Conservation (phyloP, 2,113 vertebrate genomes). For the Epinephelus lanceolatus region DNA sequence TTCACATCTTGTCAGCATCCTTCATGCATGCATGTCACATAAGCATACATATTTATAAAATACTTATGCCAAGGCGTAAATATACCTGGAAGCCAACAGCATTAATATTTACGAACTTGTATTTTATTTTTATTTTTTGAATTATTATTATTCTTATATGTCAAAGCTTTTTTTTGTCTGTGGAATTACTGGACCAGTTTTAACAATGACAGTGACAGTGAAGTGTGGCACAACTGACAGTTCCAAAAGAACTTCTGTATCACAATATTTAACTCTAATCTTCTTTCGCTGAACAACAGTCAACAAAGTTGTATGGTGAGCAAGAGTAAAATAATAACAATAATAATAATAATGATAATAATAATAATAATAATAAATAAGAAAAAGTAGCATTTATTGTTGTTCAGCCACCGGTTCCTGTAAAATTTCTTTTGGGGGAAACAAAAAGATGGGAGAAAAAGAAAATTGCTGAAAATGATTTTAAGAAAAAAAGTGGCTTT, state of each 20-base stretch:
- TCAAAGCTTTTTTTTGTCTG: neutral
- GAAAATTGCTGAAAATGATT: too few species aligned
- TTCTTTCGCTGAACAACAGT: too few species aligned
- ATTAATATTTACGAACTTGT: neutral
- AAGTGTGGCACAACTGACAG: neutral
- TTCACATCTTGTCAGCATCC: constrained; percentile 40
- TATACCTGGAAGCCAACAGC: neutral
- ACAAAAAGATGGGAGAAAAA: neutral
- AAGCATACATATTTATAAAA: neutral
- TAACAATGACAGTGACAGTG: too few species aligned
- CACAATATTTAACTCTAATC: too few species aligned
- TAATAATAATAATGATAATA: too few species aligned
- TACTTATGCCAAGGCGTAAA: neutral
- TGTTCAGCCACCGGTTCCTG: neutral
- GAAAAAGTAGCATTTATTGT: neutral
- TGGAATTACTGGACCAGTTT: too few species aligned
- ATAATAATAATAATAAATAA: too few species aligned
- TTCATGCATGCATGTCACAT: constrained; percentile 14
- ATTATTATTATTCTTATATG: too few species aligned
- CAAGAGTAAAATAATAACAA: too few species aligned
- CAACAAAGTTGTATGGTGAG: too few species aligned
- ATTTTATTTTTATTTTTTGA: neutral
- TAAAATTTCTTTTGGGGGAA: neutral
- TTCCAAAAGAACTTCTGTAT: neutral
- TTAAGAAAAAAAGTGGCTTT: too few species aligned